A percentile compares a stretch with the other conserved stretches of the same genome.
Conservation (phyloP, 2,113 vertebrate genomes). For the Triplophysa rosa region DNA sequence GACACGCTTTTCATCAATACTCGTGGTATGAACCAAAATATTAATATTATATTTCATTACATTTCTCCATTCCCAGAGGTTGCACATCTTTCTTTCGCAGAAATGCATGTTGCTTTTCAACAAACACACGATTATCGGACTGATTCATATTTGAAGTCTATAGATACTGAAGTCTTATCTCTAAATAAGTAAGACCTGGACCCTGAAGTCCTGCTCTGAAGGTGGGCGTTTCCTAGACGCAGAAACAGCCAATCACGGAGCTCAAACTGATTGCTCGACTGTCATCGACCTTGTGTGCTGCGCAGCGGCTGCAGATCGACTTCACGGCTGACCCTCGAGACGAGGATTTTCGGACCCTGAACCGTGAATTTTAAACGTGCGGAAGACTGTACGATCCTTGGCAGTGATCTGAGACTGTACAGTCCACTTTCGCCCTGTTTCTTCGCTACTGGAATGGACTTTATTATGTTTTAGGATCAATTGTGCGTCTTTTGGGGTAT, state of each 20-base stretch:
- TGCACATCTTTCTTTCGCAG: no score
- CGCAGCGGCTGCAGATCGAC: conserved; percentile 5
- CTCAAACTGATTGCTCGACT: conserved; percentile 43
- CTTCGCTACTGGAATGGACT: conserved; percentile 43
- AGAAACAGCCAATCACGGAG: conserved; percentile 51
- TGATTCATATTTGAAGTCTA: background rate
- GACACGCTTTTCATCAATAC: background rate
- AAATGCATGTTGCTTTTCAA: no score
- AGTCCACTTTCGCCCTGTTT: conserved; percentile 57
- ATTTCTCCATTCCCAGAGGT: no score
- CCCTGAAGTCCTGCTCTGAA: conserved; percentile 31
- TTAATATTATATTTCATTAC: no score
- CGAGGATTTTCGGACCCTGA: background rate
- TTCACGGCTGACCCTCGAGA: conserved; percentile 13
- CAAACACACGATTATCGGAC: no score
- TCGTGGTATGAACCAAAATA: background rate
- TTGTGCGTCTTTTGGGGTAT: background rate
- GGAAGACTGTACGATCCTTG: conserved; percentile 90
- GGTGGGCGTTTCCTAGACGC: conserved; percentile 38
- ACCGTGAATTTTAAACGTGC: conserved; percentile 57
- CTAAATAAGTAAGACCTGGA: background rate
- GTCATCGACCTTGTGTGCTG: conserved; percentile 48
- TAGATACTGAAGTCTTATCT: no score
- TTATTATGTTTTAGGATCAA: background rate
- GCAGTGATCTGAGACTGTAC: conserved; percentile 98